Evolutionary conservation across 2,888 invertebrate genomes (phyloP), one percentile per base, ranked within the genome.

Genomic region (Asteroscopus sphinx): DNA sequence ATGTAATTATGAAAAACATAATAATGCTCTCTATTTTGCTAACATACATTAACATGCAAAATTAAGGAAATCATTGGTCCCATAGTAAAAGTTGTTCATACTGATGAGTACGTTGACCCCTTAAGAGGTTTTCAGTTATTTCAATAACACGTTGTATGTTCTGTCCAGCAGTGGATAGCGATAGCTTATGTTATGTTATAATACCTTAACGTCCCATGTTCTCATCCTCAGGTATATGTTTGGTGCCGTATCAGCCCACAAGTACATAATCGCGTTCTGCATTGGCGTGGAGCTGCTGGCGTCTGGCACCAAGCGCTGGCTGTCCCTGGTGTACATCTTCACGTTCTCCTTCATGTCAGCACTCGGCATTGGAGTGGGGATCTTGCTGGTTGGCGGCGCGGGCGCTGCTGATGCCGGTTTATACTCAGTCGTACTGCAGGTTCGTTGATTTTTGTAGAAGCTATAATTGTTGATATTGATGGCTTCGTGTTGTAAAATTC

Each of bases 211-310:
- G 15, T 35, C 30, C 16, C 0, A 12, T 39, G 21, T 28, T 0
- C 6, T 28, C 26, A 4, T 61, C 21, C 21, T 0, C 70, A 95
- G 95, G 95, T 97, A 97, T 82, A 96, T 98, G 96, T 97, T 98
- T 82, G 97, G 95, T 0, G 98, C 98, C 0, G 97, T 98, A 0
- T 96, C 97, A 1, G 97, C 97, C 0, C 98, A 98, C 85, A 98
- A 98, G 88, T 95, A 98, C 76, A 97, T 98, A 39, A 96, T 98
- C 57, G 97, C 98, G 1, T 98, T 98, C 86, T 98, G 98, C 84
- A 97, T 98, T 62, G 98, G 98, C 0, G 96, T 98, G 63, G 97
- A 98, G 81, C 89, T 98, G 42, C 94, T 97, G 35, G 96, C 96
- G 0, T 96, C 96, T 0, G 95, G 95, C 26, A 96, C 97, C 1